phyloP scores from a whole-genome alignment of 2,113 vertebrate genomes.

The Gorsachius goisagi region DNA sequence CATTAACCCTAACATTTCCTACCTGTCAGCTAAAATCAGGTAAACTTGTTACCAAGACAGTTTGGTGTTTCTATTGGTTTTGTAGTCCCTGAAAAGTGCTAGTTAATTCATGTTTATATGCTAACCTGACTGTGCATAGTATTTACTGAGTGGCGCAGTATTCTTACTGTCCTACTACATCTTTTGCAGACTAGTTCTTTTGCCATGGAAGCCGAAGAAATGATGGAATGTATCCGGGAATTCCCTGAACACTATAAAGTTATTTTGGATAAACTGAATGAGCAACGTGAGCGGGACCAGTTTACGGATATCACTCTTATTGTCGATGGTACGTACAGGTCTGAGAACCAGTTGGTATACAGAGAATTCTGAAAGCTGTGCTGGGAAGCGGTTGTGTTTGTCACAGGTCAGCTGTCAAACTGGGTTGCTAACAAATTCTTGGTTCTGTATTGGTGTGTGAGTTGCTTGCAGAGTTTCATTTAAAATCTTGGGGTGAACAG shows the following conservation, averaged over 20 bases:
- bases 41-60: background rate
- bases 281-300: constrained; percentile 92
- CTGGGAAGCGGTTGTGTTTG: background rate
- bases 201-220: constrained; percentile 87
- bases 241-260: constrained; percentile 97
- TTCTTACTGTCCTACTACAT: background rate
- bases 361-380: background rate
- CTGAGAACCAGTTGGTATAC: background rate
- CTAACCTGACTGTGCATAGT: background rate
- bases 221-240: constrained; percentile 81
- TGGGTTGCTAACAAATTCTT: background rate
- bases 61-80: background rate
- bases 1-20: background rate
- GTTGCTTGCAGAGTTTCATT: background rate
- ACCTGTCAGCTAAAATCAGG: background rate
- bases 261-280: constrained; percentile 95
- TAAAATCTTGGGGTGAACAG: background rate
- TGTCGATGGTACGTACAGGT: constrained; percentile 85
- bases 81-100: background rate
- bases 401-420: background rate
- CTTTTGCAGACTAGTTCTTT: constrained; percentile 60
- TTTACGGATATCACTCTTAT: constrained; percentile 98
- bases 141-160: background rate
- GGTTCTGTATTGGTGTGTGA: background rate
- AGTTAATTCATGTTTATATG: background rate